Percentiles rank a stretch among this genome's conserved stretches.
These are phyloP conservation scores for Cantharis lateralis DNA, from an alignment of 2,888 invertebrate genomes.

Conservation along the genomic window DNA sequence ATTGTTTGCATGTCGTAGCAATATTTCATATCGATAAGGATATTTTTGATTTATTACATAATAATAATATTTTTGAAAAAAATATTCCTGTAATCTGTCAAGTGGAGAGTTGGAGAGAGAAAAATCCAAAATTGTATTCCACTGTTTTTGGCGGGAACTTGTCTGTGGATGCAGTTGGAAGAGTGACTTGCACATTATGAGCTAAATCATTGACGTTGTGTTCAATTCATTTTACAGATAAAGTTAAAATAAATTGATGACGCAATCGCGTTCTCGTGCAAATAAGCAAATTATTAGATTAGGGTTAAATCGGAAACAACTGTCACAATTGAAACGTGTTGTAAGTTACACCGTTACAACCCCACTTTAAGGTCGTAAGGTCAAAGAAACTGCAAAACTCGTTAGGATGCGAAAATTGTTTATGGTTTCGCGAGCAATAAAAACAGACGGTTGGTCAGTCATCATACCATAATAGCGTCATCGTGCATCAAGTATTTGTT, in stretches of 20 bases:
- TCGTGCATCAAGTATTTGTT: background rate
- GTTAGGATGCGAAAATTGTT: background rate
- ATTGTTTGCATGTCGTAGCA: background rate
- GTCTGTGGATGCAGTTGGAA: background rate
- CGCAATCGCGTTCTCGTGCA: background rate
- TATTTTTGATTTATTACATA: background rate
- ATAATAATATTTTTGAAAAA: background rate
- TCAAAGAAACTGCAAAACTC: background rate
- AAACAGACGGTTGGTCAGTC: background rate
- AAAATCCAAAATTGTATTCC: too few species aligned
- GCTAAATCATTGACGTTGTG: background rate
- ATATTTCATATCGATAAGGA: background rate
- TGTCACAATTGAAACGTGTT: background rate
- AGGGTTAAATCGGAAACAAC: background rate
- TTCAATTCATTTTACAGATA: background rate
- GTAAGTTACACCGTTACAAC: background rate
- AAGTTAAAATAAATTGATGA: background rate
- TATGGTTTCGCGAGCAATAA: background rate
- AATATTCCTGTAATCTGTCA: background rate
- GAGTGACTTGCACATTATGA: background rate
- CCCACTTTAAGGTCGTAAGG: background rate
- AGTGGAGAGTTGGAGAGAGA: background rate
- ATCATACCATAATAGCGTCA: background rate
- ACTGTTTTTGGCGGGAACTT: too few species aligned
- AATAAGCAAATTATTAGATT: background rate